These are phyloP conservation scores for Pardalotus punctatus DNA, from an alignment of 2,113 vertebrate genomes.

Conservation along the genomic window DNA sequence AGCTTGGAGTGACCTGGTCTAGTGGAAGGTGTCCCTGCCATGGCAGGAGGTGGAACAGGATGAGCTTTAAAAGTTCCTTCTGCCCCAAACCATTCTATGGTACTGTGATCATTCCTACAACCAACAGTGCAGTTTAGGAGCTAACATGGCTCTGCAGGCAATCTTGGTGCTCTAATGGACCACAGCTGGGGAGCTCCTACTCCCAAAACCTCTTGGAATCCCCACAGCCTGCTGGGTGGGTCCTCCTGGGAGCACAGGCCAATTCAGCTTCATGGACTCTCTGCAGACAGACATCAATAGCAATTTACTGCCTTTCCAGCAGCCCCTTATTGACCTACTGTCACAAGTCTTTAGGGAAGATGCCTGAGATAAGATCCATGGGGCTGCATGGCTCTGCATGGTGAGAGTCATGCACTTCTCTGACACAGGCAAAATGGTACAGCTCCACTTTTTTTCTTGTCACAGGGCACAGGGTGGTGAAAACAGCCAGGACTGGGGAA, in stretches of 20 bases:
- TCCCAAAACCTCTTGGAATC: neutral
- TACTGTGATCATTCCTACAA: neutral
- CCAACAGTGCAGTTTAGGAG: accelerated
- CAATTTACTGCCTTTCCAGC: neutral
- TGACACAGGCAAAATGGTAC: neutral
- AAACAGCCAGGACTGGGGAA: neutral
- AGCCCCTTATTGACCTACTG: neutral
- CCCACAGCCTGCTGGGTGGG: neutral
- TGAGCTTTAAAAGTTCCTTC: neutral
- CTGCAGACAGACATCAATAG: neutral
- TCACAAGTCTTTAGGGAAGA: neutral
- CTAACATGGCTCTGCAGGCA: neutral
- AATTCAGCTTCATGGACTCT: neutral
- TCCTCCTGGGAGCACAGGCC: neutral
- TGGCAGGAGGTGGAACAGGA: accelerated
- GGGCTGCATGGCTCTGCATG: neutral
- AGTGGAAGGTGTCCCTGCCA: neutral
- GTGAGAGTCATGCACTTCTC: neutral
- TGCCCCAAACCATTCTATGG: neutral
- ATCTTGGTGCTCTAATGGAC: neutral
- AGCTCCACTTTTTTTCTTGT: neutral
- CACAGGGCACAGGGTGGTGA: neutral
- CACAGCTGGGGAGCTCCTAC: neutral
- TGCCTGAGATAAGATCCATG: neutral
- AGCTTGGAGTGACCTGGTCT: neutral